Evolutionary conservation across 1,140 invertebrate genomes (phyloP).

Genomic region (Ostrea denselamellosa): DNA sequence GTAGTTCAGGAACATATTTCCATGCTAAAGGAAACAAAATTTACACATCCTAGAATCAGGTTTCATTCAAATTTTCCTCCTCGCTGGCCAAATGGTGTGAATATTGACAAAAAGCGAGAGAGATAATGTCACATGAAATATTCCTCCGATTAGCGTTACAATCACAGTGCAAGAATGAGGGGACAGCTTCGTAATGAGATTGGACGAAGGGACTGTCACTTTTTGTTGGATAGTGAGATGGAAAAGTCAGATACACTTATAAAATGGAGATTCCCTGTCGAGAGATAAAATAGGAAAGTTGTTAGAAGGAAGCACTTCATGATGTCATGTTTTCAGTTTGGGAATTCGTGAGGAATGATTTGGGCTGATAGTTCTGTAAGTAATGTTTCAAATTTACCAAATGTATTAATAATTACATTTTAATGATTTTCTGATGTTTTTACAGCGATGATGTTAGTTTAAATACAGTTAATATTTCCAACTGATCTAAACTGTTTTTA

Average conservation of each 20-base stretch:
- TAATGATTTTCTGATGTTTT: constrained; percentile 15
- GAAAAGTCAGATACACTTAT: not conserved
- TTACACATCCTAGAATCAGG: not conserved
- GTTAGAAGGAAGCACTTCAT: constrained; percentile 4
- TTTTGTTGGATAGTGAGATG: constrained; percentile 10
- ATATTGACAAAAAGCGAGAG: constrained; percentile 22
- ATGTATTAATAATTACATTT: constrained; percentile 15
- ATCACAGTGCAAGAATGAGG: not conserved
- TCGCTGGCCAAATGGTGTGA: constrained; percentile 36
- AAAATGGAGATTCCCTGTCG: not conserved
- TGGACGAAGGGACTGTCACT: constrained; percentile 18
- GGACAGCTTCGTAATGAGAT: constrained; percentile 31
- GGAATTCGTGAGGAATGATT: constrained; percentile 11
- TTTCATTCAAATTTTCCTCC: constrained; percentile 30
- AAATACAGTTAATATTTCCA: constrained; percentile 8
- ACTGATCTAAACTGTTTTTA: constrained; percentile 21
- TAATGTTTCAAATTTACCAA: constrained; percentile 32
- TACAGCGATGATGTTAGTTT: constrained; percentile 3
- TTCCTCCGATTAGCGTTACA: constrained; percentile 23
- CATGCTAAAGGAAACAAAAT: constrained; percentile 6
- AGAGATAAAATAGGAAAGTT: constrained; percentile 39
- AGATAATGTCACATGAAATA: constrained; percentile 27
- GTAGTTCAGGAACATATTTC: not conserved
- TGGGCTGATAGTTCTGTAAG: constrained; percentile 16
- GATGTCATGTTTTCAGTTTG: constrained; percentile 23